A percentile compares a stretch with the other conserved stretches of the same genome.
Evolutionary conservation across 2,888 invertebrate genomes (phyloP).

Genomic region (Geophilus truncorum): DNA sequence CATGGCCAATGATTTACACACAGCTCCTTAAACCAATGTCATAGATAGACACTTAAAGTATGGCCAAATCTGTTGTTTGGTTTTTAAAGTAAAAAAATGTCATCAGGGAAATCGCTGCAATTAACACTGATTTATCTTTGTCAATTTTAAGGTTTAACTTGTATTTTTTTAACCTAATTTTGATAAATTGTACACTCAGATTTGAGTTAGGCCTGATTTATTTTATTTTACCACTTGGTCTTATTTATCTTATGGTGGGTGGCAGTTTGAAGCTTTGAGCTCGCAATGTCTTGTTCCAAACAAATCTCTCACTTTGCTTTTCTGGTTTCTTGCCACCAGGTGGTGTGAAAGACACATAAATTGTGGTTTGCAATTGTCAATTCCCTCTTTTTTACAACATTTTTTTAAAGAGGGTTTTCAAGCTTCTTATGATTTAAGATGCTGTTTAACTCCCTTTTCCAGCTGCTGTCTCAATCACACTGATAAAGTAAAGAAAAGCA

Average conservation of each 20-base stretch:
- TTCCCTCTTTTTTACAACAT: not conserved
- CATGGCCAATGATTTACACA: constrained; percentile 5
- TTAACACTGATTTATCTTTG: no score
- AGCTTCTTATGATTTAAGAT: not conserved
- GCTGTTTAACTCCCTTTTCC: not conserved
- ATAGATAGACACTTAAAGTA: not conserved
- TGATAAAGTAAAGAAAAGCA: not conserved
- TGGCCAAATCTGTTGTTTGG: not conserved
- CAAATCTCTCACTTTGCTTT: constrained; percentile 5
- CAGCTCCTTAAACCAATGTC: not conserved
- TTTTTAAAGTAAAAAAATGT: no score
- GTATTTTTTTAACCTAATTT: not conserved
- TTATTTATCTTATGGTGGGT: not conserved
- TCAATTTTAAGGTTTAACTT: not conserved
- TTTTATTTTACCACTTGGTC: constrained; percentile 1
- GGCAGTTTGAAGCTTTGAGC: not conserved
- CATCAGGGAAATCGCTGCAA: no score
- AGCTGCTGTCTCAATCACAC: constrained; percentile 12
- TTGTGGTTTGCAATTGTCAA: not conserved
- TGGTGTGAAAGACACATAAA: not conserved
- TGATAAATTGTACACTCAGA: not conserved
- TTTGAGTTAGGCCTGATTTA: not conserved
- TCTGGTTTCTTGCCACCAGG: not conserved
- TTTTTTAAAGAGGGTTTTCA: not conserved
- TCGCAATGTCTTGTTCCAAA: not conserved